Percentiles rank a stretch among this genome's conserved stretches.
Evolutionary conservation across 2,113 vertebrate genomes (phyloP).

Genomic region (Chaetodon trifascialis): DNA sequence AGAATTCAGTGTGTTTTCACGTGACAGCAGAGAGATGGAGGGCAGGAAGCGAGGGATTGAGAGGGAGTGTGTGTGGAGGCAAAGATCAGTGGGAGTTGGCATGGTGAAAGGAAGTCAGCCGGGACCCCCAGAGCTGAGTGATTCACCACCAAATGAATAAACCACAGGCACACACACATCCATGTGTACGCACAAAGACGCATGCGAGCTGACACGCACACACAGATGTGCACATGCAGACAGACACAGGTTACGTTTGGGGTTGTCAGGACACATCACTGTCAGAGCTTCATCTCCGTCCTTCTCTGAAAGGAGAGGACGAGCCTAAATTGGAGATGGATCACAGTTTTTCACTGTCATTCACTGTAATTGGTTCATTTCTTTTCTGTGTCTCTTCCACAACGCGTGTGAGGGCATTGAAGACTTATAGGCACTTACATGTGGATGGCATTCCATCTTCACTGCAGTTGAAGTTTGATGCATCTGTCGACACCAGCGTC

Average conservation of each 20-base stretch:
- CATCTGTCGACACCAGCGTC: background rate
- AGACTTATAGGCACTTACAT: background rate
- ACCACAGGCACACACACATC: slow-evolving; percentile 13
- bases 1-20: slow-evolving; percentile 25
- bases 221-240: slow-evolving; percentile 30
- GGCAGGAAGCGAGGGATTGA: slow-evolving; percentile 37
- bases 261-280: slow-evolving; percentile 60
- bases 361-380: slow-evolving; percentile 25
- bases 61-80: slow-evolving; percentile 32
- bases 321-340: slow-evolving; percentile 2
- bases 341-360: slow-evolving; percentile 24
- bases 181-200: background rate
- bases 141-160: slow-evolving; percentile 71
- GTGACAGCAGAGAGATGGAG: slow-evolving; percentile 28
- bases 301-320: slow-evolving; percentile 42
- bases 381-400: background rate
- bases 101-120: slow-evolving; percentile 63
- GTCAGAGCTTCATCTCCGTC: slow-evolving; percentile 35
- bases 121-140: slow-evolving; percentile 67
- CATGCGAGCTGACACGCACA: background rate
- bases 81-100: slow-evolving; percentile 69
- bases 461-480: background rate
- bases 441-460: background rate
- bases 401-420: background rate
- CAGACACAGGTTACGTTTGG: slow-evolving; percentile 47